Percentiles rank a stretch among this genome's conserved stretches.
Conservation (phyloP, 1,140 invertebrate genomes). For the Popillia japonica region DNA sequence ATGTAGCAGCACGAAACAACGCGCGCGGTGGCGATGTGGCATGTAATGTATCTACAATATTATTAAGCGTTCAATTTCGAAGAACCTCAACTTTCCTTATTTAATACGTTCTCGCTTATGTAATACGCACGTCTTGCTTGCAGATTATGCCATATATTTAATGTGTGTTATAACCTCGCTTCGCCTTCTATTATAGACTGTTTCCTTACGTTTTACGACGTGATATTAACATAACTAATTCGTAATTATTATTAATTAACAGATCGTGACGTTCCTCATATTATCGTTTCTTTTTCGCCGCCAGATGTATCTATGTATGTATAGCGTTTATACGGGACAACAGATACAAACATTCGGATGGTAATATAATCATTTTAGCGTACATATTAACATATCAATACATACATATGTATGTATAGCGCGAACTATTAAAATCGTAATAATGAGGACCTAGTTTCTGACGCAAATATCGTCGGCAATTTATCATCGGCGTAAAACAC, state of each 20-base stretch:
- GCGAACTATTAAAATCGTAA: neutral
- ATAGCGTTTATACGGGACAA: too few relatives aligned
- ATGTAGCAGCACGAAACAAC: too few relatives aligned
- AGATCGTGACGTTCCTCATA: constrained; percentile 10
- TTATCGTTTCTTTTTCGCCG: too few relatives aligned
- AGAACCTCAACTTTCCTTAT: constrained; percentile 1
- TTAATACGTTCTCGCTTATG: neutral
- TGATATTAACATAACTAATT: constrained; percentile 18
- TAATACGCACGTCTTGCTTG: neutral
- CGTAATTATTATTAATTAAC: constrained; percentile 34
- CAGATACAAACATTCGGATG: too few relatives aligned
- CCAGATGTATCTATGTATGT: too few relatives aligned
- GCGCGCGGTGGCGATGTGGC: neutral
- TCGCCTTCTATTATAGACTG: too few relatives aligned
- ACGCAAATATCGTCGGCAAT: neutral
- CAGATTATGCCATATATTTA: neutral
- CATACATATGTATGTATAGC: too few relatives aligned
- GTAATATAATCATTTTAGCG: too few relatives aligned
- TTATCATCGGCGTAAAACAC: neutral
- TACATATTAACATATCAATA: too few relatives aligned
- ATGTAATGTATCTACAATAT: neutral
- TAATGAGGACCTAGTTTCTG: neutral
- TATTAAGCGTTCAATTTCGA: constrained; percentile 9
- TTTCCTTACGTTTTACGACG: neutral
- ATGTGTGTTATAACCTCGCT: neutral